Base-by-base conservation (phyloP, 92 coral and sea anemone species). In the Siderastrea radians region DNA sequence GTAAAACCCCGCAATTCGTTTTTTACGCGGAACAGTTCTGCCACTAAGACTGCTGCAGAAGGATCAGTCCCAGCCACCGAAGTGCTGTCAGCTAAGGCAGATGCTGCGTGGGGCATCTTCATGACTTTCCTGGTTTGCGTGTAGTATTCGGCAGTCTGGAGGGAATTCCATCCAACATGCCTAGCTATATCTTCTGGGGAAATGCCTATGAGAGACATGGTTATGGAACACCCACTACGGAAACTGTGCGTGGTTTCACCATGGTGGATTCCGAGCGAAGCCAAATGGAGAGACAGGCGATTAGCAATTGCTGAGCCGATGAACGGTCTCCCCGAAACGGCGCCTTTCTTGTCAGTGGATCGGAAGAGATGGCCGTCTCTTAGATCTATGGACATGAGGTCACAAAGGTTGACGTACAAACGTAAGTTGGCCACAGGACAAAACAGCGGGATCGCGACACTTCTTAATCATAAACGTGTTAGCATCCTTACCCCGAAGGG, bases 201-300 rank as follows among this genome's bases (percentile, higher is more conserved):
- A 3, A 81, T 69, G 9, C 91, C 89, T 5, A 91, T 12, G 43
- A 87, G 17, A 46, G 94, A 91, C 47, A 91, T 66, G 49, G 91
- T 91, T 19, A 91, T 87, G 1, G 89, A 87, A 47, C 91, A 91
- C 48, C 94, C 88, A 3, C 92, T 67, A 38, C 84, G 86, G 49
- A 75, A 88, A 72, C 88, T 82, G 79, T 92, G 91, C 62, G 77
- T 63, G 19, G 95, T 68, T 46, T 89, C 93, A 0, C 95, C 95
- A 11, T 77, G 0, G 38, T 64, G 68, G n/a, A 16, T 64, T 16
- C 68, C 19, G 43, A 64, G 11, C 6, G 68, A 2, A 16, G 38
- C 44, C 43, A 64, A 17, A 43, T 64, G 68, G 43, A 17, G 44
- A 43, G 68, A 2, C n/a, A 64, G 68, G 19, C 68, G 44, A 17